Conservation (phyloP, 2,888 invertebrate species). For the Aporophyla lueneburgensis region DNA sequence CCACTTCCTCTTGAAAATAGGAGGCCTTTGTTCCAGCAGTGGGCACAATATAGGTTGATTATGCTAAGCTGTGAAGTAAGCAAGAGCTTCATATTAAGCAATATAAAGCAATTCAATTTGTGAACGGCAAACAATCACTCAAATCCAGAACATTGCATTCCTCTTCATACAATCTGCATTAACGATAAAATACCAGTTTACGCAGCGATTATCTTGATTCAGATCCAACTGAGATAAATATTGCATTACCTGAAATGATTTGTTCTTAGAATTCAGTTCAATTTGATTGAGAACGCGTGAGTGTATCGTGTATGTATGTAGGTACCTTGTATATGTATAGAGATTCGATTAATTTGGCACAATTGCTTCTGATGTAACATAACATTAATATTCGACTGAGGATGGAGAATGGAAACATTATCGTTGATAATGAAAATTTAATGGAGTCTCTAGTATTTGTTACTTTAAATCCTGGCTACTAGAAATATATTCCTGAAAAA, state of each 20-base stretch:
- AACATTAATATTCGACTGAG: constrained; percentile 33
- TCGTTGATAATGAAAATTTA: neutral
- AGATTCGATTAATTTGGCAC: constrained; percentile 17
- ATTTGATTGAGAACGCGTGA: constrained; percentile 30
- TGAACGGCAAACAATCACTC: constrained; percentile 46
- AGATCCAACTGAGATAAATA: constrained; percentile 35
- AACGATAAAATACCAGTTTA: constrained; percentile 43
- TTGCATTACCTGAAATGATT: constrained; percentile 22
- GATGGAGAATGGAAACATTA: constrained; percentile 7
- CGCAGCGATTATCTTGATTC: constrained; percentile 42
- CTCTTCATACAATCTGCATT: constrained; percentile 36
- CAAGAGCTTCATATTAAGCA: constrained; percentile 16
- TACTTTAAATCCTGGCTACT: neutral
- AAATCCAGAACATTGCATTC: constrained; percentile 30
- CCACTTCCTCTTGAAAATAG: no score
- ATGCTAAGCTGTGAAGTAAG: no score
- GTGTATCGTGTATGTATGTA: neutral
- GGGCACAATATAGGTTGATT: no score
- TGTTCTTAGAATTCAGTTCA: constrained; percentile 29
- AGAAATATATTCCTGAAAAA: neutral
- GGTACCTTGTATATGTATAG: neutral
- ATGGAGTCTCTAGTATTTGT: neutral
- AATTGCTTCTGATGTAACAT: neutral
- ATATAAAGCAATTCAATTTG: constrained; percentile 19
- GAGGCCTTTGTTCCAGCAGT: no score